Conservation (phyloP, 2,797 vertebrate genomes). For the Peromyscus aztecus region DNA sequence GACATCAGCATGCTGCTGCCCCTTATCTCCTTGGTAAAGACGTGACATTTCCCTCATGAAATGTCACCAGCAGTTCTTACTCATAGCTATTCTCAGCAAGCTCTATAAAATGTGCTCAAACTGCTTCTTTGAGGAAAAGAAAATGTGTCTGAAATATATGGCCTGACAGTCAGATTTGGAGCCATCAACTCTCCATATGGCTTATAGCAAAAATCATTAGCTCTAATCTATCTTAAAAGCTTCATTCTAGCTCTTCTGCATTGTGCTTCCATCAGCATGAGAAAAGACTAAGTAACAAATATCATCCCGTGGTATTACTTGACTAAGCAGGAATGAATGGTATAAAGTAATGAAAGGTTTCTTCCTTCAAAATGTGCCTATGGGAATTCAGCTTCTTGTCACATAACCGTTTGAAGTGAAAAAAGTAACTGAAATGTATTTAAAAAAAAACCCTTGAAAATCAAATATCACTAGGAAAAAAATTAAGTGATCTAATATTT, state of each 20-base stretch:
- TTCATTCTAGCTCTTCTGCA: not conserved
- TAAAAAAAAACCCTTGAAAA: not conserved
- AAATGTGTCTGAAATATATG: not conserved
- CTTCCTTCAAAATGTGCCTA: not conserved
- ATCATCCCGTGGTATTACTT: not conserved
- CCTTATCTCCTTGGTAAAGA: constrained; percentile 50
- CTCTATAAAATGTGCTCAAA: not conserved
- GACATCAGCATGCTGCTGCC: not conserved
- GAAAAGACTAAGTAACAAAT: not conserved
- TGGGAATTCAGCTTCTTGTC: not conserved
- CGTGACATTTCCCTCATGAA: constrained; percentile 50
- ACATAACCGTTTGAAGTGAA: not conserved
- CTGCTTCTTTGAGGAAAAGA: not conserved
- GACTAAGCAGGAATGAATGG: not conserved
- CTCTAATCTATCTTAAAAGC: constrained; percentile 31
- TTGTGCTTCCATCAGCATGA: not conserved
- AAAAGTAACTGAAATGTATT: not conserved
- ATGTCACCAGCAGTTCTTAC: not conserved
- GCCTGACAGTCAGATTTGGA: not conserved
- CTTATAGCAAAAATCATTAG: constrained; percentile 47
- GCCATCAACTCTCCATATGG: not conserved
- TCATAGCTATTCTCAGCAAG: not conserved
- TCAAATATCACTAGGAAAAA: not conserved
- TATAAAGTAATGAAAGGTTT: constrained; percentile 20
- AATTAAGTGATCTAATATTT: not conserved